Base-by-base conservation (phyloP, 1,140 invertebrate genomes). In the Dreissena rostriformis region DNA sequence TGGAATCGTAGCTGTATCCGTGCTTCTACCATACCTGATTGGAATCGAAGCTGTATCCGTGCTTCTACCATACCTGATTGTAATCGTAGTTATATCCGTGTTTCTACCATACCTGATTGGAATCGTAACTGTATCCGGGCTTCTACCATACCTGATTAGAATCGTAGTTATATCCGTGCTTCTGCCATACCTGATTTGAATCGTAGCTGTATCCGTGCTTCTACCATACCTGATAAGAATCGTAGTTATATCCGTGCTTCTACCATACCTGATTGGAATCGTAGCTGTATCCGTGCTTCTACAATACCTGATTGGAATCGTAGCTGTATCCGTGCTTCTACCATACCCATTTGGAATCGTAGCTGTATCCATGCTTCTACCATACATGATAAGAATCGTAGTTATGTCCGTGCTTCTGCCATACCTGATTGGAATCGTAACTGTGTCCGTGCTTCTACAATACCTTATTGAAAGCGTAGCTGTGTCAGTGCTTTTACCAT, bases 231-330 rank as follows among this genome's bases (percentile, higher is more conserved):
- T 94, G 93, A 55, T 92, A 91, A 2, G 93, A 51, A 85, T 94
- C 91, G 14, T 93, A 88, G 77, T 88, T 85, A 79, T 94, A 94
- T 15, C 90, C 85, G 24, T 89, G 85, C 80, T 91, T 92, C 82
- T 94, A n/a, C 4, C 22, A 52, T 86, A 95, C 94, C 82, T 94
- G 93, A 55, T 92, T 92, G 5, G 93, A 51, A 85, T 94, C 91
- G 14, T 93, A 88, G 77, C 89, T 85, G 81, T 94, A 94, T 15
- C 90, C 85, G 24, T 89, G 85, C 80, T 91, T 92, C 82, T 94
- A n/a, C 4, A 14, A 52, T 86, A 95, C 94, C 82, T 94, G 93
- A 55, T 92, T 92, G 5, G 93, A 51, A 85, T 94, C 91, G 14
- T 93, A 88, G 77, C 89, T 85, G 81, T 94, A 94, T 15, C 90